Base-by-base conservation (phyloP, 2,888 invertebrate species). In the Julus scanicus region DNA sequence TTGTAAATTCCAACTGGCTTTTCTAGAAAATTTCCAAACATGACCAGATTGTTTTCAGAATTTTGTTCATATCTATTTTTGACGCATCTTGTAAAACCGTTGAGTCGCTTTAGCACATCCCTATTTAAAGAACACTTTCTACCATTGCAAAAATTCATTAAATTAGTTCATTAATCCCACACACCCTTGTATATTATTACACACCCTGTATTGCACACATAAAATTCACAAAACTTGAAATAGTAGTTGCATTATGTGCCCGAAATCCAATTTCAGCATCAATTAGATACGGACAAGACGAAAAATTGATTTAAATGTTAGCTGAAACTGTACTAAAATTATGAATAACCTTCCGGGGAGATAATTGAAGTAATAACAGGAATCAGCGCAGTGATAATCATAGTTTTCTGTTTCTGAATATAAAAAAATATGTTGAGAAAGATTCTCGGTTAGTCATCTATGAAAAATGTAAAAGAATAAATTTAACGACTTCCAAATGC, bases 401-500 rank as follows among this genome's bases (percentile, higher is more conserved):
- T n/a, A n/a, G n/a, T n/a, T n/a, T n/a, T n/a, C 8, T 29, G 5
- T 29, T 8, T 29, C 3, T 6, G 29, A 71, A 71, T 71, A 29
- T 71, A 71, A 71, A 71, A 63, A 71, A 71, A 71, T 71, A 71
- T 71, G n/a, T 11, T 48, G 53, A 53, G 53, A 53, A 53, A 53
- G 8, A 53, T 13, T 53, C 53, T 71, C 20, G 9, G 71, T 8
- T 71, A 48, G 11, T 48, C 11, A 29, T 29, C 17, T 29, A 71
- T 71, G 71, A 71, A 71, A 71, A 71, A 20, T 4, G 20, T 71
- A 71, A 71, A 71, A 71, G 71, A 71, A 71, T 71, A 71, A 71
- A 71, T 71, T 20, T 29, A 71, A n/a, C n/a, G n/a, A 71, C 71
- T 71, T 29, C 8, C 20, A 71, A 71, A 29, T 71, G 2, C 15